phyloP scores from a whole-genome alignment of 2,888 invertebrate species.

The Eurytoma californica region DNA sequence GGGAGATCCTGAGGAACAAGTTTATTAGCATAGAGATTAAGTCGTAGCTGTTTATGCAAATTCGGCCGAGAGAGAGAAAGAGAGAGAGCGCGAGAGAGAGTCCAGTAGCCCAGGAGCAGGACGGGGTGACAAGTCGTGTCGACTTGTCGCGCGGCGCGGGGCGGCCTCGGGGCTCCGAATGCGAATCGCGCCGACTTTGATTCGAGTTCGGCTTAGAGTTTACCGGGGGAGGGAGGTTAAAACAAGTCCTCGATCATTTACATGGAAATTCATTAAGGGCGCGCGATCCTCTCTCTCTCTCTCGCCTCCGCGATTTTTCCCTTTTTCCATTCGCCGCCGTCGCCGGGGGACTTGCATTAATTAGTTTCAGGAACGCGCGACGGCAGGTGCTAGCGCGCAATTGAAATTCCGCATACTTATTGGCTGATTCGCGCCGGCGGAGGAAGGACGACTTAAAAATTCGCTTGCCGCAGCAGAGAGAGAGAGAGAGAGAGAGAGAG shows the following conservation, averaged over 20 bases:
- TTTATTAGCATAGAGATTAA: conserved; percentile 74
- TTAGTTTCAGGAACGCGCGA: conserved; percentile 15
- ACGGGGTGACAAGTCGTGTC: conserved; percentile 53
- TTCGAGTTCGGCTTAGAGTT: conserved; percentile 54
- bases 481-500: too few relatives aligned
- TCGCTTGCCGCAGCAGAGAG: conserved; percentile 16
- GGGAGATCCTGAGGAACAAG: conserved; percentile 62
- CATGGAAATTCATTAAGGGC: conserved; percentile 52
- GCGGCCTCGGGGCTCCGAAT: conserved; percentile 42
- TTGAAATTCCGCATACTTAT: conserved; percentile 53
- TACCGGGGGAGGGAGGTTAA: conserved; percentile 29
- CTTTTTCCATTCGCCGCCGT: background rate
- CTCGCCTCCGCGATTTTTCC: background rate
- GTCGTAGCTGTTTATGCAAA: conserved; percentile 73
- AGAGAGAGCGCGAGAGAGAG: conserved; percentile 28
- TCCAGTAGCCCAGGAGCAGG: conserved; percentile 25
- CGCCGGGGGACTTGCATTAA: conserved; percentile 30
- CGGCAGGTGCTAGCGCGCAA: conserved; percentile 19
- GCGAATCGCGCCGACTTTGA: conserved; percentile 61
- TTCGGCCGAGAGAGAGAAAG: conserved; percentile 50
- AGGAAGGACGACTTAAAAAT: conserved; percentile 33
- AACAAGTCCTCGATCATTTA: conserved; percentile 51
- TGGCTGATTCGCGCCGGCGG: conserved; percentile 34
- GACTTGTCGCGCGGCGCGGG: conserved; percentile 56
- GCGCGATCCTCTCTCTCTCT: background rate